These are phyloP conservation scores for Bombus picipes DNA, from an alignment of 1,140 invertebrate species.

Conservation along the genomic window DNA sequence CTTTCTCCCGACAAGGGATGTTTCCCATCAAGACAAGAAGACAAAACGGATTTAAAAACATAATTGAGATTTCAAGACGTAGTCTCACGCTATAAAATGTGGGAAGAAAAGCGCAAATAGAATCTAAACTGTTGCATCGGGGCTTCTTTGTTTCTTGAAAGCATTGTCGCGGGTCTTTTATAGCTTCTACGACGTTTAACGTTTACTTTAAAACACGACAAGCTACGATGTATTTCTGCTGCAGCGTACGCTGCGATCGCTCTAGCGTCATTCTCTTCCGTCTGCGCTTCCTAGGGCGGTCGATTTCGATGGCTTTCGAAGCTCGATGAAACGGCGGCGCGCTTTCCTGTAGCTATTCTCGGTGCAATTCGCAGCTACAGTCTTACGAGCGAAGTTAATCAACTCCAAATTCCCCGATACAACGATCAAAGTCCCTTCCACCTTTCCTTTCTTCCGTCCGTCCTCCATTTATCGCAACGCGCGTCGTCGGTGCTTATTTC, in stretches of 20 bases:
- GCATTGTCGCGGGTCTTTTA: conserved; percentile 32
- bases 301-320: background rate
- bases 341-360: background rate
- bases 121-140: background rate
- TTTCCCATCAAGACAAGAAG: accelerated
- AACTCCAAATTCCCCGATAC: conserved; percentile 36
- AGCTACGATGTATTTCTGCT: background rate
- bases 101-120: background rate
- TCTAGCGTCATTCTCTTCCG: background rate
- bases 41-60: background rate
- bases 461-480: background rate
- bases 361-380: background rate
- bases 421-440: background rate
- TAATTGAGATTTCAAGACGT: background rate
- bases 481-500: background rate
- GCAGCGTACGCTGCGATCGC: background rate
- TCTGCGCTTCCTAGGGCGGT: no score
- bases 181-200: conserved; percentile 6
- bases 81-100: no score
- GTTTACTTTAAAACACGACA: conserved; percentile 34
- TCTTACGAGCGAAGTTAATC: conserved; percentile 43
- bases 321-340: background rate
- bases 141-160: background rate
- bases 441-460: background rate
- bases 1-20: no score